phyloP scores from a whole-genome alignment of 2,888 invertebrate genomes.

The Escarpia spicata region DNA sequence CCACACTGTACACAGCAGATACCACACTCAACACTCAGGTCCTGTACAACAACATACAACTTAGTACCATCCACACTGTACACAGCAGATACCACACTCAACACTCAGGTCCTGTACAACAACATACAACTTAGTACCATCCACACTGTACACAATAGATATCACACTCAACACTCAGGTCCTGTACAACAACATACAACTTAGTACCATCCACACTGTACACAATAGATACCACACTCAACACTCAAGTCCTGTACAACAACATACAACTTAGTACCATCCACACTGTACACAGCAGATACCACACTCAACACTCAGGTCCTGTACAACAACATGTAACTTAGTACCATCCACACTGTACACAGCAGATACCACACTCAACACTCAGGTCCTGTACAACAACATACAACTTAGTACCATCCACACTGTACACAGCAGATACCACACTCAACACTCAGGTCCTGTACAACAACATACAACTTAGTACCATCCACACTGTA shows the following conservation, averaged over 20 bases:
- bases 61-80: not conserved
- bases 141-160: not conserved
- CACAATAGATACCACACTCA: not conserved
- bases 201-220: too few relatives aligned
- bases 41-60: not conserved
- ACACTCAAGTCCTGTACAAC: not conserved
- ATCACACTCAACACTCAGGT: not conserved
- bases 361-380: not conserved
- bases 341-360: not conserved
- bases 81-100: not conserved
- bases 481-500: too few relatives aligned
- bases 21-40: slow-evolving; percentile 58
- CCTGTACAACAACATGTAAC: not conserved
- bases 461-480: not conserved
- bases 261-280: not conserved
- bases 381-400: not conserved
- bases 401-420: not conserved
- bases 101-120: not conserved
- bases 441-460: too few relatives aligned
- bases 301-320: not conserved
- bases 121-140: not conserved
- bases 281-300: not conserved
- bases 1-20: slow-evolving; percentile 66
- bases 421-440: too few relatives aligned
- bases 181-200: not conserved